These are phyloP conservation scores for Hemichromis elongatus DNA, from an alignment of 2,113 vertebrate genomes.

Conservation along the genomic window DNA sequence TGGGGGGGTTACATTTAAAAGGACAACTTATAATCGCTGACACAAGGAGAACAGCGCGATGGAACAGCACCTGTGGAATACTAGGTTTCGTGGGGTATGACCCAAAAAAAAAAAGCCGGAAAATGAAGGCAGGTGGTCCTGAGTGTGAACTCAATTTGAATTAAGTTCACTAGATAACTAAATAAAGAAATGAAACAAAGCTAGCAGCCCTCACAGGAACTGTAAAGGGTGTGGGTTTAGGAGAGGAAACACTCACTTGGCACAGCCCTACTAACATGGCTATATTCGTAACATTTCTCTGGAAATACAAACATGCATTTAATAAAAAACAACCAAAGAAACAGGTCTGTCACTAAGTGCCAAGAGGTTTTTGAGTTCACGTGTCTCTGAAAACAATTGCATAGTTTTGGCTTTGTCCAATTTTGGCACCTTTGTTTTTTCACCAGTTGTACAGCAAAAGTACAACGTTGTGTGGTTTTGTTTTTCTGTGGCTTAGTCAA, in stretches of 20 bases:
- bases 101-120: neutral
- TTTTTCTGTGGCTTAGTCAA: slow-evolving; percentile 22
- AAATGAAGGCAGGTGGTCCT: slow-evolving; percentile 36
- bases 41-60: neutral
- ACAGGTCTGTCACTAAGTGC: neutral
- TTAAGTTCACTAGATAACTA: neutral
- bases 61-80: neutral
- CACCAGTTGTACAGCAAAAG: neutral
- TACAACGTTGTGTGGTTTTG: neutral
- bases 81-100: neutral
- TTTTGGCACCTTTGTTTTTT: slow-evolving; percentile 47
- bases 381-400: neutral
- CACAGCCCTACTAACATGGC: slow-evolving; percentile 17
- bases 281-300: neutral
- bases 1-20: neutral
- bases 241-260: slow-evolving; percentile 35
- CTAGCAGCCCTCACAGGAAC: slow-evolving; percentile 42
- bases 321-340: neutral
- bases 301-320: neutral
- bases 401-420: slow-evolving; percentile 56
- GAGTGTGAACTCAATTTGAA: slow-evolving; percentile 21
- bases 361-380: slow-evolving; percentile 1
- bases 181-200: slow-evolving; percentile 7
- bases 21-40: neutral
- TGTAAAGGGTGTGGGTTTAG: slow-evolving; percentile 34